phyloP scores from a whole-genome alignment of 1,140 invertebrate species.

The Drosophila nigromelanica region DNA sequence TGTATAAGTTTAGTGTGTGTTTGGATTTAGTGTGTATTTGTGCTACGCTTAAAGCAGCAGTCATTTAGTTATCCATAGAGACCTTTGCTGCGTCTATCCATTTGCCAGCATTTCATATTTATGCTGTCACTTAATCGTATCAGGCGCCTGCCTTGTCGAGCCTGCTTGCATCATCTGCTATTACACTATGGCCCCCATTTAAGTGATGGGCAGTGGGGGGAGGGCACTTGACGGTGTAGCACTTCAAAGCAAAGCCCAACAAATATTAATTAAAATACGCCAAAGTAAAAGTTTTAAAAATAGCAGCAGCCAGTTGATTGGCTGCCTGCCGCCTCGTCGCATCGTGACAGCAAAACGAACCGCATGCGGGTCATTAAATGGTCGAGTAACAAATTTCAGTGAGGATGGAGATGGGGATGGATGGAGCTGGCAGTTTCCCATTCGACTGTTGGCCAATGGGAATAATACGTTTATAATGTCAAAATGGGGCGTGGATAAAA shows the following conservation, averaged over 20 bases:
- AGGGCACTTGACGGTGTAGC: not conserved
- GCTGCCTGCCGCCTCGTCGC: not conserved
- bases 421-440: too few relatives aligned
- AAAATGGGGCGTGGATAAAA: constrained; percentile 10
- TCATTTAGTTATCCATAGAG: constrained; percentile 10
- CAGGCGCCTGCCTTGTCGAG: constrained; percentile 1
- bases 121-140: constrained; percentile 38
- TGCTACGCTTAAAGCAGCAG: not conserved
- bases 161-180: not conserved
- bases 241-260: constrained; percentile 55
- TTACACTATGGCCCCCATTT: constrained; percentile 5
- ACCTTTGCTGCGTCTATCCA: constrained; percentile 1
- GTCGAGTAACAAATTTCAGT: constrained; percentile 5
- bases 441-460: constrained; percentile 14
- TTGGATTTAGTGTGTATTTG: not conserved
- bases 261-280: constrained; percentile 66
- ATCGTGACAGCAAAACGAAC: constrained; percentile 56
- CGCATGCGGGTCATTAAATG: constrained; percentile 75
- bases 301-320: constrained; percentile 16
- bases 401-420: not conserved
- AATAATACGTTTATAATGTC: constrained; percentile 19
- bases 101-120: constrained; percentile 19
- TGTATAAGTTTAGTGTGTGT: not conserved
- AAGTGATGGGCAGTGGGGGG: constrained; percentile 24
- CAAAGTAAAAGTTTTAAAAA: constrained; percentile 26